Conservation (phyloP, 1,140 invertebrate species). For the Manduca sexta region DNA sequence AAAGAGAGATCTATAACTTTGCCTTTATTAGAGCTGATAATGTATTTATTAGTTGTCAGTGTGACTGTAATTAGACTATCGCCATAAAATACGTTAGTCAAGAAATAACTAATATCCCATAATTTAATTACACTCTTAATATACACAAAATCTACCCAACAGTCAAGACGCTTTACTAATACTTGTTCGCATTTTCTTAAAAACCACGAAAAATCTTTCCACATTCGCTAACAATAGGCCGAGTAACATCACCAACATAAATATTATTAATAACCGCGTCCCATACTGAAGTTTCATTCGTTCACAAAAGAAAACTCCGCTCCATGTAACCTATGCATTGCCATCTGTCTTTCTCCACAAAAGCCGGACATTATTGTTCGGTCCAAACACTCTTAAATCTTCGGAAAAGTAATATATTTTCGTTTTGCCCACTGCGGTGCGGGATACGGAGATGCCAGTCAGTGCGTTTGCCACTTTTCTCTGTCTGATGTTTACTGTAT, state of each 20-base stretch:
- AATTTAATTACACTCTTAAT: no score
- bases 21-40: no score
- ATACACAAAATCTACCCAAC: no score
- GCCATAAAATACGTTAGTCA: background rate
- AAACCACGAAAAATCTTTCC: conserved; percentile 28
- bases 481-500: conserved; percentile 16
- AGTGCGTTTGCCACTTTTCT: conserved; percentile 55
- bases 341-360: conserved; percentile 74
- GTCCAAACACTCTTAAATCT: conserved; percentile 75
- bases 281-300: conserved; percentile 57
- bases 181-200: conserved; percentile 1
- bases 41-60: no score
- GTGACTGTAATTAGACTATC: no score
- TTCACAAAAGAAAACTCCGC: conserved; percentile 64
- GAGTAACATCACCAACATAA: conserved; percentile 50
- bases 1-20: no score
- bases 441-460: conserved; percentile 55
- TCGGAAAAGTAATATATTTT: conserved; percentile 74
- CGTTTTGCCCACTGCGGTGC: conserved; percentile 69
- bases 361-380: conserved; percentile 75
- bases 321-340: conserved; percentile 66
- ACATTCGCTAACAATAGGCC: conserved; percentile 30
- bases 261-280: conserved; percentile 62
- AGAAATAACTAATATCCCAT: background rate
- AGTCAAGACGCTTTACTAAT: no score